phyloP scores from a whole-genome alignment of 2,888 invertebrate species.

The Metalampra italica region DNA sequence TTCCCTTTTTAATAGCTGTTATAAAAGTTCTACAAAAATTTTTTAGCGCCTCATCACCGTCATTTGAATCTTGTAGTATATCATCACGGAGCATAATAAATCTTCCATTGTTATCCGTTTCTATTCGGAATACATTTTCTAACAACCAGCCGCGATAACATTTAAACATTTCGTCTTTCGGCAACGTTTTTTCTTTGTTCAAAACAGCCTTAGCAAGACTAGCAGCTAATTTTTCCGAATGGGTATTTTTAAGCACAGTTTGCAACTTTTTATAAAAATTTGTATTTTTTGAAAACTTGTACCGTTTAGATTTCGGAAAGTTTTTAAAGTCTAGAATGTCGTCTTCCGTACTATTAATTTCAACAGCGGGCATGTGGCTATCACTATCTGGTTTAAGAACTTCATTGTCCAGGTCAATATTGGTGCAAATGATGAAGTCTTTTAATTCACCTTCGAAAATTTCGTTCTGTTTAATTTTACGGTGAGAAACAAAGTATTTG shows the following conservation, averaged over 20 bases:
- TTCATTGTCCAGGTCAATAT: not conserved
- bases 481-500: not conserved
- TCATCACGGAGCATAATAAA: not conserved
- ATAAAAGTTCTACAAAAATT: not conserved
- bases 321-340: not conserved
- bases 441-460: not conserved
- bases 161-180: not conserved
- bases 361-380: not conserved
- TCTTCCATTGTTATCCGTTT: not conserved
- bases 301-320: not conserved
- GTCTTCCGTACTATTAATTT: not conserved
- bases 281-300: not conserved
- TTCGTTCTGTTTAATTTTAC: not conserved
- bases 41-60: not conserved
- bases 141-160: not conserved
- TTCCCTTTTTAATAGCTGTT: not conserved
- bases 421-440: not conserved
- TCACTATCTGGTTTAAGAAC: not conserved
- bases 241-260: not conserved
- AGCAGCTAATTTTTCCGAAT: not conserved
- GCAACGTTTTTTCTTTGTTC: not conserved
- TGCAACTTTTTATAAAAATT: not conserved
- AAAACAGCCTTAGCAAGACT: not conserved
- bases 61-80: not conserved
- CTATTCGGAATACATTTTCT: not conserved